These are phyloP conservation scores for Tamandua tetradactyla DNA, from an alignment of 2,797 vertebrate genomes.

Conservation along the genomic window DNA sequence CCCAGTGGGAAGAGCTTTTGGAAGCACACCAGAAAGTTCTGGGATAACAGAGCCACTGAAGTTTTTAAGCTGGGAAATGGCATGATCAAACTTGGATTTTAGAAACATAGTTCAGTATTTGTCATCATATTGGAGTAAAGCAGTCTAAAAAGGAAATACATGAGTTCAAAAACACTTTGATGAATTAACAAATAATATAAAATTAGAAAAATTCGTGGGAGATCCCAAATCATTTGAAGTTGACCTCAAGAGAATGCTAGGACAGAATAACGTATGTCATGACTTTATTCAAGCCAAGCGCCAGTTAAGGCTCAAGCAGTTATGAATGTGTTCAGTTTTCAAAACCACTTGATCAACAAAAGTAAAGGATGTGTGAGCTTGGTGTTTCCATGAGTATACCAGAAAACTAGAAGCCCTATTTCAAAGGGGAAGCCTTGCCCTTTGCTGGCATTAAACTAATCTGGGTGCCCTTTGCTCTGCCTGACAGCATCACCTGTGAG, in stretches of 20 bases:
- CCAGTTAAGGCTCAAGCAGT: too few species aligned
- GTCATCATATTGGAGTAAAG: not conserved
- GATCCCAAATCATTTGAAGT: not conserved
- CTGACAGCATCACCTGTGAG: not conserved
- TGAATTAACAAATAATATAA: slow-evolving; percentile 37
- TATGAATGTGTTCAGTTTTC: not conserved
- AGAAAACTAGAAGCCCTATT: not conserved
- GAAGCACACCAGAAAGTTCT: not conserved
- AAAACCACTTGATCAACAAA: not conserved
- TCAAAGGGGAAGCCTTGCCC: not conserved
- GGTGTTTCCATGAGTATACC: not conserved
- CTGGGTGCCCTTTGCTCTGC: not conserved
- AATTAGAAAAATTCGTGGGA: not conserved
- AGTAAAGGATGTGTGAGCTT: not conserved
- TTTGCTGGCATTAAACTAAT: not conserved
- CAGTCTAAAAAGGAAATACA: not conserved
- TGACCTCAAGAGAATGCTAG: not conserved
- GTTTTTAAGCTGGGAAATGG: not conserved
- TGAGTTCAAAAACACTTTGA: slow-evolving; percentile 31
- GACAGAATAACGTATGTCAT: not conserved
- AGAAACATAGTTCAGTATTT: not conserved
- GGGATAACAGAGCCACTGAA: too few species aligned
- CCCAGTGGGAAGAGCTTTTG: not conserved
- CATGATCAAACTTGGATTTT: not conserved
- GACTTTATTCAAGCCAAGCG: not conserved